Evolutionary conservation across 1,140 invertebrate genomes (phyloP).

Genomic region (Papilio helenus): DNA sequence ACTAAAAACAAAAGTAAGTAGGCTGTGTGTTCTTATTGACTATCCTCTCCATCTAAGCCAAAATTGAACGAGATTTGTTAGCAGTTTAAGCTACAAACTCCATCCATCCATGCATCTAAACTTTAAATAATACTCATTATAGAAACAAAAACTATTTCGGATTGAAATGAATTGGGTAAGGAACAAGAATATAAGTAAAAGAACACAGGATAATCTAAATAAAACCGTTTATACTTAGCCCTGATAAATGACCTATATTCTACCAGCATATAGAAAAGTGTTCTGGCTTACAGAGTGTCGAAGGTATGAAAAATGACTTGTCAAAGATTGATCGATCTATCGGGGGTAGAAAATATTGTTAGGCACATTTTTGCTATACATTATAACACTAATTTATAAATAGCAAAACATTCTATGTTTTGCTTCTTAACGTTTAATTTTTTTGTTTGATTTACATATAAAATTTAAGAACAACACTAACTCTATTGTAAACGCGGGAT

Average conservation of each 20-base stretch:
- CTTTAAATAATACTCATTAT: too few relatives aligned
- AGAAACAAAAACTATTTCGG: neutral
- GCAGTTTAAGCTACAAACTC: too few relatives aligned
- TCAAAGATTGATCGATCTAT: slow-evolving; percentile 13
- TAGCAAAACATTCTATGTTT: too few relatives aligned
- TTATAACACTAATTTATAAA: neutral
- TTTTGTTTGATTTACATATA: too few relatives aligned
- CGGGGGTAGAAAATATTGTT: neutral
- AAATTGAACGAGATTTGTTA: too few relatives aligned
- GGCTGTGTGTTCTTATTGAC: too few relatives aligned
- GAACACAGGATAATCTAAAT: neutral
- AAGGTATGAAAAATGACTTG: slow-evolving; percentile 16
- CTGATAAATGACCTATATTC: neutral
- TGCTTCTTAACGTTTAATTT: too few relatives aligned
- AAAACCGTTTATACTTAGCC: neutral
- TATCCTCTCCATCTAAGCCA: too few relatives aligned
- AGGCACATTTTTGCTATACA: neutral
- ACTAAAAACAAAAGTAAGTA: too few relatives aligned
- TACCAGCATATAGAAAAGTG: neutral
- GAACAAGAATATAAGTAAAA: neutral
- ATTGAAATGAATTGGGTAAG: neutral
- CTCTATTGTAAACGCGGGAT: too few relatives aligned
- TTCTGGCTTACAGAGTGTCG: neutral
- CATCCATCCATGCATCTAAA: too few relatives aligned
- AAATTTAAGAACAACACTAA: too few relatives aligned